These are phyloP conservation scores for Cyanoramphus novaezelandiae DNA, from an alignment of 2,113 vertebrate genomes.

Conservation along the genomic window DNA sequence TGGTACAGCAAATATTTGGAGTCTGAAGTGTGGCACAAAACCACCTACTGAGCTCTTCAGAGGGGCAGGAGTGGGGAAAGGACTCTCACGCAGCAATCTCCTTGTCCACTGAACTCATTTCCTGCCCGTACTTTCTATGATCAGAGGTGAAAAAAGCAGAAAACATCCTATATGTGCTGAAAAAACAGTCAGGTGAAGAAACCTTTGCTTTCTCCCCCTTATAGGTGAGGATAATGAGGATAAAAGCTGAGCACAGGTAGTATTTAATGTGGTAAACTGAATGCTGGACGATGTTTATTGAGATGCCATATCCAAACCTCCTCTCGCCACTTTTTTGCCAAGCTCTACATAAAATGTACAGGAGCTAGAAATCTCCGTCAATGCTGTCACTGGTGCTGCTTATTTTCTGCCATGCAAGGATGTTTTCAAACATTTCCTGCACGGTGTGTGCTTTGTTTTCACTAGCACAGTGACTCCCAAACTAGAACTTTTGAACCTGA, in stretches of 20 bases:
- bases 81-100: neutral
- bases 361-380: neutral
- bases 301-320: neutral
- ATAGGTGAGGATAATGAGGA: neutral
- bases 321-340: neutral
- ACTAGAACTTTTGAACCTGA: neutral
- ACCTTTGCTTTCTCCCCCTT: neutral
- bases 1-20: neutral
- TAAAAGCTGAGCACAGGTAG: neutral
- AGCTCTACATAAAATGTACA: neutral
- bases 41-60: neutral
- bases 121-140: neutral
- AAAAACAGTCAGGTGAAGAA: neutral
- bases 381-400: neutral
- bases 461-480: neutral
- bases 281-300: neutral
- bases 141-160: neutral
- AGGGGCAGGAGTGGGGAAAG: neutral
- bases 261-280: neutral
- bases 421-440: neutral
- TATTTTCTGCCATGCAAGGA: neutral
- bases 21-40: neutral
- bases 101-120: neutral
- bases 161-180: neutral
- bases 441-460: neutral